Evolutionary conservation across 2,113 vertebrate species (phyloP).

Genomic region (Myiopsitta monachus): DNA sequence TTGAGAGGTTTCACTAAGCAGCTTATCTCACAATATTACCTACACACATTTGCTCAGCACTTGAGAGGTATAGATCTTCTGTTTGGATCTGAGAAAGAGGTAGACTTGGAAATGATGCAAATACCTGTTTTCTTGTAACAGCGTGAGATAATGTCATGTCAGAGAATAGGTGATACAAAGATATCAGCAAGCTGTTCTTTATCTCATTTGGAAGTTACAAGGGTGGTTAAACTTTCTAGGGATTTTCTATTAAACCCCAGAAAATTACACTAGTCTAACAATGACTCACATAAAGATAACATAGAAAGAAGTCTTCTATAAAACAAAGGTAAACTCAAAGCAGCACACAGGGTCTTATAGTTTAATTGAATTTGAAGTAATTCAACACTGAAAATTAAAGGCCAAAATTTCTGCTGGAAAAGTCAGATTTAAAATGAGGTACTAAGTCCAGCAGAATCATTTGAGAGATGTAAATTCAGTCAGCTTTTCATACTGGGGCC

Average conservation of each 20-base stretch:
- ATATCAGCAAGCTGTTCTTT: neutral
- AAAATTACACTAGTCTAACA: neutral
- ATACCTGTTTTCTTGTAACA: neutral
- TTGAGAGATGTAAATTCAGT: neutral
- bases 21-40: neutral
- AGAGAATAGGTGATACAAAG: neutral
- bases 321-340: neutral
- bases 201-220: neutral
- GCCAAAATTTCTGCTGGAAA: neutral
- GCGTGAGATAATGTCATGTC: neutral
- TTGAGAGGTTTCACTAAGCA: neutral
- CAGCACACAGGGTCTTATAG: neutral
- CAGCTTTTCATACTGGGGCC: neutral
- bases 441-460: neutral
- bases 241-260: neutral
- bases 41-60: neutral
- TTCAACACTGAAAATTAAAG: constrained; percentile 10
- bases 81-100: neutral
- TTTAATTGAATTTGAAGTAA: neutral
- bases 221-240: neutral
- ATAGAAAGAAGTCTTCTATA: neutral
- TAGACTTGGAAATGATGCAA: neutral
- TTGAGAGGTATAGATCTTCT: neutral
- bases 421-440: neutral
- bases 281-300: neutral